Percentiles rank a stretch among this genome's conserved stretches.
phyloP scores from a whole-genome alignment of 2,888 invertebrate species.

The Callimorpha dominula region DNA sequence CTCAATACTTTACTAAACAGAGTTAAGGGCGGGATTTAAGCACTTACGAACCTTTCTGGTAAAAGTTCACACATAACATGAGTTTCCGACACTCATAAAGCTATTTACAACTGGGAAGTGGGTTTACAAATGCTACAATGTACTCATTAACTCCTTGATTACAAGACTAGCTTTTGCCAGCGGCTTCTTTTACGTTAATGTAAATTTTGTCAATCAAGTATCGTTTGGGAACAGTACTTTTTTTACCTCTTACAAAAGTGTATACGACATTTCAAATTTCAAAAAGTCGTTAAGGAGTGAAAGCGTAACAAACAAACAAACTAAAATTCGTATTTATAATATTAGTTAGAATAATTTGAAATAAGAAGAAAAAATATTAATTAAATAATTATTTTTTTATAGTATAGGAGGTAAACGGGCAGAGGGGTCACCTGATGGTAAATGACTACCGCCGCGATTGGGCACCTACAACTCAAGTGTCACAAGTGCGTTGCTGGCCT shows the following conservation, averaged over 20 bases:
- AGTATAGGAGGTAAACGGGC: no score
- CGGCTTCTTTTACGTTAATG: no score
- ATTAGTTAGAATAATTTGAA: not conserved
- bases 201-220: not conserved
- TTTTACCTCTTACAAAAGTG: no score
- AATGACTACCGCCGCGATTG: no score
- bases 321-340: no score
- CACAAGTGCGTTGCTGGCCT: no score
- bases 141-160: slow-evolving; percentile 25
- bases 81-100: slow-evolving; percentile 38
- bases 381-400: no score
- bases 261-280: no score
- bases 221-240: not conserved
- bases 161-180: no score
- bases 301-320: not conserved
- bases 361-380: no score
- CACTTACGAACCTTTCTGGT: slow-evolving; percentile 31
- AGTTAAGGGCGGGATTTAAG: slow-evolving; percentile 35
- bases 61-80: slow-evolving; percentile 23
- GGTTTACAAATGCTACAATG: slow-evolving; percentile 18
- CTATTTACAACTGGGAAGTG: slow-evolving; percentile 17
- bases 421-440: no score
- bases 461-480: no score
- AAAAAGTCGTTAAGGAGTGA: not conserved
- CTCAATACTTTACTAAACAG: slow-evolving; percentile 34